Evolutionary conservation across 2,797 vertebrate species (phyloP).

Genomic region (Dermochelys coriacea): DNA sequence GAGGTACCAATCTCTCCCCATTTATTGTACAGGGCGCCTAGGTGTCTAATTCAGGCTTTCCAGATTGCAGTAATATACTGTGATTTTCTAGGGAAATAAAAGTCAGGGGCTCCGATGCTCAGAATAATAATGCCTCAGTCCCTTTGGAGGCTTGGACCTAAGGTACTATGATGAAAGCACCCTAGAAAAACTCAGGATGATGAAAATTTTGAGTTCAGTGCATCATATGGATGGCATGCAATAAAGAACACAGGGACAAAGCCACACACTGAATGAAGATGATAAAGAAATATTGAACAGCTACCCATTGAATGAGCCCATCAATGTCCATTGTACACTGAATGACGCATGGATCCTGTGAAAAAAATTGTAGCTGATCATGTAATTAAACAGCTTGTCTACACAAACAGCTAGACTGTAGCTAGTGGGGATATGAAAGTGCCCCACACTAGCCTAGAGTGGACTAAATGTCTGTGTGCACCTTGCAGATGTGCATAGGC

Average conservation of each 20-base stretch:
- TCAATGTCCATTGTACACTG: background rate
- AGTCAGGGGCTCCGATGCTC: background rate
- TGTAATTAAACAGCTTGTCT: background rate
- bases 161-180: background rate
- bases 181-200: background rate
- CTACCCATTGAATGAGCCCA: background rate
- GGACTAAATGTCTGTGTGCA: background rate
- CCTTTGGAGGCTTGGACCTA: background rate
- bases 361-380: background rate
- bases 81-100: background rate
- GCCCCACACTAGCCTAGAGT: background rate
- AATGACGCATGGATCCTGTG: background rate
- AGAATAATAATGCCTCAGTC: background rate
- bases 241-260: background rate
- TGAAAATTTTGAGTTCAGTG: background rate
- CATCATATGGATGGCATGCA: background rate
- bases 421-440: background rate
- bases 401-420: background rate
- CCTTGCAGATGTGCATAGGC: background rate
- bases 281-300: background rate
- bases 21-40: background rate
- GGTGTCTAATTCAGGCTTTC: background rate
- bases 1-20: background rate
- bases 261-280: background rate
- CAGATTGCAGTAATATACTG: background rate